Evolutionary conservation across 1,140 invertebrate species (phyloP).

Genomic region (Cydia pomonella): DNA sequence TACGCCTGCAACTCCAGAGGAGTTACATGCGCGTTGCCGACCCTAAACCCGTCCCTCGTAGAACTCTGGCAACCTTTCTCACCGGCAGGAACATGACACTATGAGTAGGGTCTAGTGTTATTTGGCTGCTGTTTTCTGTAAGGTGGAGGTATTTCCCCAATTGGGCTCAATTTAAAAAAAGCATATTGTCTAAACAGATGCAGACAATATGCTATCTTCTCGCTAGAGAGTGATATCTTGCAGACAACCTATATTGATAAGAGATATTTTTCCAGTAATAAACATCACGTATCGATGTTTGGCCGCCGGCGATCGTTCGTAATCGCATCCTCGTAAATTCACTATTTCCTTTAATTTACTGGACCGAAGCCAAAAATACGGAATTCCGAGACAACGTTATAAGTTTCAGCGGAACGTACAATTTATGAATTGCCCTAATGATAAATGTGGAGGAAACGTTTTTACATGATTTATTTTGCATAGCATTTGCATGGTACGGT

Average conservation of each 20-base stretch:
- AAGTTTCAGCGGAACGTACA: slow-evolving; percentile 22
- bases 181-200: no score
- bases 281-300: slow-evolving; percentile 7
- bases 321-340: slow-evolving; percentile 16
- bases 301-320: slow-evolving; percentile 1
- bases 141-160: no score
- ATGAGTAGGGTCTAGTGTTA: no score
- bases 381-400: slow-evolving; percentile 30
- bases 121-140: no score
- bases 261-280: background rate
- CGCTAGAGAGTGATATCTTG: no score
- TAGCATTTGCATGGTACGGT: background rate
- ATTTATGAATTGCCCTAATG: slow-evolving; percentile 26
- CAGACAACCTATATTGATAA: background rate
- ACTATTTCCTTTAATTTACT: slow-evolving; percentile 32
- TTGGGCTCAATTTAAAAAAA: no score
- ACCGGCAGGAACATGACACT: no score
- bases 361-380: slow-evolving; percentile 17
- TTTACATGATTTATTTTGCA: slow-evolving; percentile 25
- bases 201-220: no score
- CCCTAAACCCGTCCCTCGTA: no score
- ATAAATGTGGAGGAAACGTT: slow-evolving; percentile 15
- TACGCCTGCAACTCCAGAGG: no score
- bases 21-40: no score
- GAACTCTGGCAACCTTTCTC: no score